Evolutionary conservation across 2,113 vertebrate species (phyloP).

Genomic region (Himantopus leucocephalus): DNA sequence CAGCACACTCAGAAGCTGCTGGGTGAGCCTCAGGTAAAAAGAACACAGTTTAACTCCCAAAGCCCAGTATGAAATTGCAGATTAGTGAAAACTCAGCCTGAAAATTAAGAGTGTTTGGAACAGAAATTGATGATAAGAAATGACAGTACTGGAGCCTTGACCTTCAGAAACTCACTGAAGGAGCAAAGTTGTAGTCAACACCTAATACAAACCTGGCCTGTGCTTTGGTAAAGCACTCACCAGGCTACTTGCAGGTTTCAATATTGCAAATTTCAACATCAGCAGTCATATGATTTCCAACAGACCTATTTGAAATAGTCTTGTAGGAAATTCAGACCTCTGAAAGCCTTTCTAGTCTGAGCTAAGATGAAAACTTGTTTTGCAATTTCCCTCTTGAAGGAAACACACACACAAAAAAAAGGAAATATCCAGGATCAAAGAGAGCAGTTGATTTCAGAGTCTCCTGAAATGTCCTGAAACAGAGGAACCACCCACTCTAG

Average conservation of each 20-base stretch:
- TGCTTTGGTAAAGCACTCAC: neutral
- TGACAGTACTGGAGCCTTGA: neutral
- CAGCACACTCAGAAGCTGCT: neutral
- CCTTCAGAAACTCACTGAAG: neutral
- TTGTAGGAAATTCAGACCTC: neutral
- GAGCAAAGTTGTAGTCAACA: neutral
- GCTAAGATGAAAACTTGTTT: neutral
- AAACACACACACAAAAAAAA: neutral
- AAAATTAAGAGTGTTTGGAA: neutral
- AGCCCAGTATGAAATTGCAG: neutral
- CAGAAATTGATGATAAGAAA: neutral
- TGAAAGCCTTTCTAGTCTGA: neutral
- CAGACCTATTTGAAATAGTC: neutral
- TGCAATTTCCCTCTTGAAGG: neutral
- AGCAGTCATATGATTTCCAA: neutral
- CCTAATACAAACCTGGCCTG: fast-evolving
- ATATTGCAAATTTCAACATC: neutral
- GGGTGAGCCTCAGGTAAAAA: neutral
- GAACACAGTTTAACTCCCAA: neutral
- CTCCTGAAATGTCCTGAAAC: neutral
- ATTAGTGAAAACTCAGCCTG: neutral
- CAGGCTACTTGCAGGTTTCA: neutral
- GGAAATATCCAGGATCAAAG: neutral
- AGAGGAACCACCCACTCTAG: neutral
- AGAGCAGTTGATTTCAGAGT: neutral